Evolutionary conservation across 2,888 invertebrate genomes (phyloP).

Genomic region (Drosophila vallismaia): DNA sequence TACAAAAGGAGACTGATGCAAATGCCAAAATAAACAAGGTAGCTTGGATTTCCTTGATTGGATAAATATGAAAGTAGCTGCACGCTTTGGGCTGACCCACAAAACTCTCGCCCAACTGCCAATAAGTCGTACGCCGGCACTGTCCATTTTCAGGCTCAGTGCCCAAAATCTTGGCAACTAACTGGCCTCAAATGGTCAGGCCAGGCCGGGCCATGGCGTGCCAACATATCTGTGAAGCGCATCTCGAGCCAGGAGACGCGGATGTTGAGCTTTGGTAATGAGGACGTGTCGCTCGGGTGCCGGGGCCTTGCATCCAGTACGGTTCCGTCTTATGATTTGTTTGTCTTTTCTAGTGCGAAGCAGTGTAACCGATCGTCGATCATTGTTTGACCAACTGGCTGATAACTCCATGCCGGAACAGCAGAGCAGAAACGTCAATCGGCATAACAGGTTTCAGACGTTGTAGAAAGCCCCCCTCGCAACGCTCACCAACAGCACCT

Average conservation of each 20-base stretch:
- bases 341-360: slow-evolving; percentile 56
- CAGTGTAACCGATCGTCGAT: slow-evolving; percentile 51
- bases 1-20: slow-evolving; percentile 50
- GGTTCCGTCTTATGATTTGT: slow-evolving; percentile 56
- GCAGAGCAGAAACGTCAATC: slow-evolving; percentile 22
- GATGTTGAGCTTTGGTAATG: no score
- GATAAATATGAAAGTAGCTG: slow-evolving; percentile 61
- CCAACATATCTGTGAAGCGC: slow-evolving; percentile 61
- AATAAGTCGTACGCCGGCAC: slow-evolving; percentile 60
- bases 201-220: slow-evolving; percentile 59
- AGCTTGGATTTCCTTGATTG: slow-evolving; percentile 26
- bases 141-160: slow-evolving; percentile 58
- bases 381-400: slow-evolving; percentile 58
- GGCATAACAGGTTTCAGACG: slow-evolving; percentile 57
- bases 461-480: slow-evolving; percentile 57
- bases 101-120: slow-evolving; percentile 50
- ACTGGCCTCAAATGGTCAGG: slow-evolving; percentile 48
- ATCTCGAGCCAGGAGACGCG: slow-evolving; percentile 51
- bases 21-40: slow-evolving; percentile 18
- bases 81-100: slow-evolving; percentile 26
- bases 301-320: neutral
- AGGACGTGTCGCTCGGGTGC: no score
- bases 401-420: slow-evolving; percentile 48
- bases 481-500: slow-evolving; percentile 39
- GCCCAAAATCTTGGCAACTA: slow-evolving; percentile 5